These are phyloP conservation scores for Salvelinus sp. DNA, from an alignment of 2,113 vertebrate genomes.

Conservation along the genomic window DNA sequence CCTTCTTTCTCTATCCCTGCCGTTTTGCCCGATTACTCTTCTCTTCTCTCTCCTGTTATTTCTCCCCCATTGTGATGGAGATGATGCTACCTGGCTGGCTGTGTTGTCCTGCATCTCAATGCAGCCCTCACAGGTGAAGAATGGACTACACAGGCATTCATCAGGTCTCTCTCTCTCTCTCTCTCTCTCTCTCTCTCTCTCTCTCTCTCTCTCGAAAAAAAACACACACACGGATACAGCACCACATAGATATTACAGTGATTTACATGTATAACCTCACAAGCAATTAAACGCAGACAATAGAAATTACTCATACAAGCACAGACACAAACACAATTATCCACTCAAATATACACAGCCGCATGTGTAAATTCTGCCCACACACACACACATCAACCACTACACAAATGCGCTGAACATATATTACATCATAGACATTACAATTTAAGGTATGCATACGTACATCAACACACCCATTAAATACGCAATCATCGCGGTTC, in stretches of 20 bases:
- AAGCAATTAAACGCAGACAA: background rate
- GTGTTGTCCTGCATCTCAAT: slow-evolving; percentile 63
- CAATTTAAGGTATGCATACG: background rate
- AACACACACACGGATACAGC: background rate
- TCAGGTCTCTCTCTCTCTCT: slow-evolving; percentile 19
- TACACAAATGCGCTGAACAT: background rate
- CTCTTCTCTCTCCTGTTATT: background rate
- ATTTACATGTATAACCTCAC: background rate
- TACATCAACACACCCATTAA: slow-evolving; percentile 5
- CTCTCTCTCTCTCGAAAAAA: background rate
- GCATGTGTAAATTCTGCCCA: background rate
- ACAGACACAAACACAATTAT: slow-evolving; percentile 1
- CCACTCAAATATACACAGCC: background rate
- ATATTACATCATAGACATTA: background rate
- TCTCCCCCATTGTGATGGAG: slow-evolving; percentile 39
- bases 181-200: background rate
- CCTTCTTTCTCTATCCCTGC: slow-evolving; percentile 35
- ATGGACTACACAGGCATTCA: slow-evolving; percentile 38
- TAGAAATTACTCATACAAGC: background rate
- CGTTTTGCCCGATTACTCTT: slow-evolving; percentile 10
- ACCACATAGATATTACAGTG: background rate
- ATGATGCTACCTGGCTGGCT: slow-evolving; percentile 52
- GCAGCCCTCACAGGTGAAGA: slow-evolving; percentile 36
- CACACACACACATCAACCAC: background rate
- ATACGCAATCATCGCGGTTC: background rate